Evolutionary conservation across 64 coral and sea anemone species (phyloP), one percentile per base, ranked within the genome.

Genomic region (Trachythela sp.): DNA sequence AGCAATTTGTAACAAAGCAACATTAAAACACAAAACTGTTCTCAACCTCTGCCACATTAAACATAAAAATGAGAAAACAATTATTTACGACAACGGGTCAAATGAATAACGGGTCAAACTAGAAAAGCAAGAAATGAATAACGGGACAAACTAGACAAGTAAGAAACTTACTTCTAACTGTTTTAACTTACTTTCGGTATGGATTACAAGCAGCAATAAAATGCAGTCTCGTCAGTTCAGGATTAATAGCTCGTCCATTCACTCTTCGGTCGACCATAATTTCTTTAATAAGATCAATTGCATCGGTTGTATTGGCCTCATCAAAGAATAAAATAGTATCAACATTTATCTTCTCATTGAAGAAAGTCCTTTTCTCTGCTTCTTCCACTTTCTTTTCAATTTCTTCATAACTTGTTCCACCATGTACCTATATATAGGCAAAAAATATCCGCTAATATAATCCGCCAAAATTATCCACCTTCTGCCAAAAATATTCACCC

Each of bases 261-360:
- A 86, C 49, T 84, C 89, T 94, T 36, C 85, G 88, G 26, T 94
- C 92, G 27, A 94, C 89, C 88, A 93, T 90, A 8, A 93, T 58
- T 56, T 93, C 92, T 43, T 93, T 93, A 18, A 93, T 90, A 84
- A 94, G 86, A 26, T 77, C 92, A 6, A 94, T 49, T 18, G 92
- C 92, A 33, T 90, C 92, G 41, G 88, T 94, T 15, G 92, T 94
- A 56, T 94, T 94, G 0, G 92, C 92, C 30, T 94, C 92, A 43
- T 94, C 92, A 90, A 94, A 94, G 54, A 94, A 94, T 39, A 94
- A 31, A 2, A 94, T 88, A 48, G 92, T 94, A 40, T 94, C 92
- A 42, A 90, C 17, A 30, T 42, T 42, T 4, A 31, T n/a, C 20
- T 84, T 51, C 36, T 41, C 30, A 39, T 94, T 94, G 18, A 39